Base-by-base conservation (phyloP, 2,113 vertebrate species). In the Carassius auratus region DNA sequence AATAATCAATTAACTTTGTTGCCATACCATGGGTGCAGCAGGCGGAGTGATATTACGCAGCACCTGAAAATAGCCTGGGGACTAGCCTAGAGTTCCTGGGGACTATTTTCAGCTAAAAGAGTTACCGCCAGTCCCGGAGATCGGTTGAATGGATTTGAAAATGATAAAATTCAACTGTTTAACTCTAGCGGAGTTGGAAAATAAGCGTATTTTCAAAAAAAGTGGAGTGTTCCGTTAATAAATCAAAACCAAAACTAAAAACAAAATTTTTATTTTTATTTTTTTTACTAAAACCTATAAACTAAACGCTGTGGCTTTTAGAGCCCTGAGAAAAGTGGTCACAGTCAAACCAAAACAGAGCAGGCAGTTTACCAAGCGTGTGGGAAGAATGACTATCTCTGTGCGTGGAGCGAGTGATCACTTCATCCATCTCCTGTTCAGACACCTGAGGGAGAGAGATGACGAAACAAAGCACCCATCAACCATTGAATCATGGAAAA, bases 371-470 rank as follows among this genome's bases (percentile, higher is more conserved):
- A 98, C 97, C 98, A 93, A 94, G 89, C 62, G 91, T 48, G 0
- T 95, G 95, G 81, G 94, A 93, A 0, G 95, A 93, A 69, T 69
- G 90, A 87, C 81, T 92, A 57, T 97, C 96, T 86, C 95, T 95
- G 52, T 96, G 96, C 45, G 96, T 97, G 68, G 97, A 96, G 84
- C 95, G 96, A 33, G 96, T 90, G 0, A 99, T 99, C 3, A 96
- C 94, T 80, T 97, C 96, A 90, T 99, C 97, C 98, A 99, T 99
- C 92, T 99, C 97, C 91, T 97, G 97, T 87, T 99, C 98, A 0
- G 98, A 99, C 87, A 99, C 95, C 98, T 99, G 79, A 48, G 17
- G 21, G 13, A 9, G 33, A 73, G 50, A 83, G 50, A 71, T 15
- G 33, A 79, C 6, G 42, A 55, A 36, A 77, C 30, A 75, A 23